Conservation (phyloP, 2,113 vertebrate genomes). For the Parus major region DNA sequence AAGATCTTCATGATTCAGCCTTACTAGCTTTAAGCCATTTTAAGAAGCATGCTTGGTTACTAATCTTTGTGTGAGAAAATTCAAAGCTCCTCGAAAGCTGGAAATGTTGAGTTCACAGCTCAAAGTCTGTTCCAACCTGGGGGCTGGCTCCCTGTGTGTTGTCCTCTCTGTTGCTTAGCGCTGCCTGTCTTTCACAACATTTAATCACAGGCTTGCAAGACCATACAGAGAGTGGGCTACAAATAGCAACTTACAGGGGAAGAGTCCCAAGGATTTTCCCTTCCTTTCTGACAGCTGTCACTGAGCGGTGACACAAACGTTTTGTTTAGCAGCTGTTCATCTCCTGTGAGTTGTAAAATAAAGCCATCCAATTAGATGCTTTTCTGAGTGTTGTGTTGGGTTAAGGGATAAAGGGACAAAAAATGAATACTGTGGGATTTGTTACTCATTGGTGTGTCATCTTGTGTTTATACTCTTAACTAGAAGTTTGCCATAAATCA, state of each 20-base stretch:
- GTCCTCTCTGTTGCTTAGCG: neutral
- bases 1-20: neutral
- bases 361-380: neutral
- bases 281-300: neutral
- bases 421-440: neutral
- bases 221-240: neutral
- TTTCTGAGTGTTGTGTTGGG: neutral
- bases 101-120: constrained; percentile 40
- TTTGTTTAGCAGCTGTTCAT: neutral
- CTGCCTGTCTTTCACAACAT: neutral
- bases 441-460: neutral
- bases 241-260: neutral
- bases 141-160: neutral
- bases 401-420: neutral
- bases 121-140: neutral
- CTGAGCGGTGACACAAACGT: neutral
- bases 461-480: neutral
- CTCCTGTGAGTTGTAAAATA: neutral
- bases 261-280: neutral
- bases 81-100: constrained; percentile 53
- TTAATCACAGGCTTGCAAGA: neutral
- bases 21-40: constrained; percentile 20
- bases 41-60: constrained; percentile 7
- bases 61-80: constrained; percentile 6
- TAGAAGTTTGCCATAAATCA: neutral